A percentile compares a stretch with the other conserved stretches of the same genome.
phyloP scores from a whole-genome alignment of 1,140 invertebrate genomes.

The Bathynomus jamesi region DNA sequence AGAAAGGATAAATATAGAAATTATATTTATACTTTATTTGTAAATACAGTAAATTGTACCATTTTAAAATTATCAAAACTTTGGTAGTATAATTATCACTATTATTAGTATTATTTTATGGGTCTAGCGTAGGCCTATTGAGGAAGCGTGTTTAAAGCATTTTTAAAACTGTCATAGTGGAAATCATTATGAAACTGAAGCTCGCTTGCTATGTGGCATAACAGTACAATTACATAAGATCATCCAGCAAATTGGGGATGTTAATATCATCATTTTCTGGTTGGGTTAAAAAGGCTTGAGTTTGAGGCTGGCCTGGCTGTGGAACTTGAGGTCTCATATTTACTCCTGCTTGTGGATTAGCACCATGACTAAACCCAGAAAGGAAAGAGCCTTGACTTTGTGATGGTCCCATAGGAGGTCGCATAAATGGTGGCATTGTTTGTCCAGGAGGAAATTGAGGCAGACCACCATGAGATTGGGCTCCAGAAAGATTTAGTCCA shows the following conservation, averaged over 20 bases:
- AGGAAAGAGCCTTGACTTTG: not conserved
- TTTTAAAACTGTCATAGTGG: too few relatives aligned
- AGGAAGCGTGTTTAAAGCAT: too few relatives aligned
- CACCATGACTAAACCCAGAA: not conserved
- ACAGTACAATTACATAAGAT: not conserved
- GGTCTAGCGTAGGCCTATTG: too few relatives aligned
- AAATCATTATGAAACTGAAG: too few relatives aligned
- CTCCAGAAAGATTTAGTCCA: not conserved
- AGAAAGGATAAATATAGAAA: too few relatives aligned
- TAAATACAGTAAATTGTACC: too few relatives aligned
- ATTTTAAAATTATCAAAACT: too few relatives aligned
- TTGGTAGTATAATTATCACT: too few relatives aligned
- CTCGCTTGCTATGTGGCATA: too few relatives aligned
- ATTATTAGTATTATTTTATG: too few relatives aligned
- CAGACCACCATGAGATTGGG: not conserved
- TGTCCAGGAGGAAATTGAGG: not conserved
- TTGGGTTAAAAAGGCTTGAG: not conserved
- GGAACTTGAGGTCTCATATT: not conserved
- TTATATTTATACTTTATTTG: too few relatives aligned
- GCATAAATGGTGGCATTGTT: not conserved
- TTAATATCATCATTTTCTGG: not conserved
- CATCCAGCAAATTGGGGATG: not conserved
- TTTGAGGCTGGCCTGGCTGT: not conserved
- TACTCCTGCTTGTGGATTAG: not conserved
- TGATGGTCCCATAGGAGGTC: not conserved